These are phyloP conservation scores for Zoanthus solanderi DNA, from an alignment of 92 coral and sea anemone genomes.

Conservation along the genomic window DNA sequence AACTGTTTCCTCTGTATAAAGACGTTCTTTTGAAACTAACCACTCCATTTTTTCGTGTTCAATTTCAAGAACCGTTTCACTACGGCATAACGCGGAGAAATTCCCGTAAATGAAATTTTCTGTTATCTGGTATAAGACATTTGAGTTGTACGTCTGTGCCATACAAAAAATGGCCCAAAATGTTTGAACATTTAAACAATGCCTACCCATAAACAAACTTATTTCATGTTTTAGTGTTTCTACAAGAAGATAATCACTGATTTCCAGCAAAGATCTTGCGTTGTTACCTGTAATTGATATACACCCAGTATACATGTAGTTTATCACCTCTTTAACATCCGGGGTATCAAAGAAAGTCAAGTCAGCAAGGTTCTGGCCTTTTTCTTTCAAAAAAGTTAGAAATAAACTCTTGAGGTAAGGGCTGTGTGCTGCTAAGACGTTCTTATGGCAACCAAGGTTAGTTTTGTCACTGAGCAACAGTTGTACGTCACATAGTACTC, in stretches of 20 bases:
- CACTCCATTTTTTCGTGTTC: background rate
- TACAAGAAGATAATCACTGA: constrained; percentile 27
- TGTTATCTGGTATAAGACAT: background rate
- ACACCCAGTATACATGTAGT: constrained; percentile 29
- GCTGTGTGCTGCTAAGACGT: constrained; percentile 43
- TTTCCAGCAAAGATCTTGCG: constrained; percentile 8
- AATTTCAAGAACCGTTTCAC: constrained; percentile 12
- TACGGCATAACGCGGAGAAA: background rate
- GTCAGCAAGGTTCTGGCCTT: constrained; percentile 10
- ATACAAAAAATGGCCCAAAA: constrained; percentile 14
- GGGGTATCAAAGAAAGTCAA: constrained; percentile 9
- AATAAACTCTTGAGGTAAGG: constrained; percentile 16
- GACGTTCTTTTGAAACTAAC: constrained; percentile 11
- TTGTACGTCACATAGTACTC: constrained; percentile 12
- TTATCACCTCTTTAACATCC: constrained; percentile 15
- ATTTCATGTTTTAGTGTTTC: constrained; percentile 29
- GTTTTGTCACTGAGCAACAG: background rate
- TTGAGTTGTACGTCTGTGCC: constrained; percentile 12
- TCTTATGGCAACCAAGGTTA: constrained; percentile 14
- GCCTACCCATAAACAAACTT: background rate
- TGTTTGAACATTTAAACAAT: background rate
- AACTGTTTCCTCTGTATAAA: constrained; percentile 6
- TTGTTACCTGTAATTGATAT: constrained; percentile 9
- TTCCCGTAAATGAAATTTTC: constrained; percentile 24
- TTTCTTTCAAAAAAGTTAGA: constrained; percentile 16